Conservation (phyloP, 2,113 vertebrate genomes). For the Aplodontia rufa region DNA sequence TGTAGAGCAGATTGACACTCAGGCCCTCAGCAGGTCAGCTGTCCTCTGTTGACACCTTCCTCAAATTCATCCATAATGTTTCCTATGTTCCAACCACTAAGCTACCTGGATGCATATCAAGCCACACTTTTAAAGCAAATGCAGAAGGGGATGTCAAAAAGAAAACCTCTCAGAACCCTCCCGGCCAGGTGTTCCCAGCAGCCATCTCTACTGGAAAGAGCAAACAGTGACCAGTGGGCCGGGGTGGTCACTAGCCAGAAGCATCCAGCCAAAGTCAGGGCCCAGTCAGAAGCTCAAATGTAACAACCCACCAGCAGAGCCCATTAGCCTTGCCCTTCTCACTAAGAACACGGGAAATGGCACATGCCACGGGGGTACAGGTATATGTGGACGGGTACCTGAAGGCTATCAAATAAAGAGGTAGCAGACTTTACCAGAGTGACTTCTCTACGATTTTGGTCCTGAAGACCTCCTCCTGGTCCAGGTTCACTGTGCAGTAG, state of each 20-base stretch:
- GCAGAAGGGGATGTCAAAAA: not conserved
- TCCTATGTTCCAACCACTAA: not conserved
- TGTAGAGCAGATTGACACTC: too few species aligned
- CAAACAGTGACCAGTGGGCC: not conserved
- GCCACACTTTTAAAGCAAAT: not conserved
- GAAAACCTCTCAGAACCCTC: not conserved
- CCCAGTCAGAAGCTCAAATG: not conserved
- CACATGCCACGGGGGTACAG: not conserved
- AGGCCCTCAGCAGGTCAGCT: not conserved
- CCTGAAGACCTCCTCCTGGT: slow-evolving; percentile 99
- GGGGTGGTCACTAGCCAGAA: too few species aligned
- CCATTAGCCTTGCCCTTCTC: rapidly evolving
- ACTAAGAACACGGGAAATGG: rapidly evolving
- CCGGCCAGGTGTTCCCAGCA: not conserved
- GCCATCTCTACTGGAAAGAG: not conserved
- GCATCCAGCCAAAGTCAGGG: not conserved
- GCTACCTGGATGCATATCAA: not conserved
- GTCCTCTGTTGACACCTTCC: not conserved
- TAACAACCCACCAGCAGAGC: not conserved
- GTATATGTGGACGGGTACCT: not conserved
- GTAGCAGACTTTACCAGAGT: slow-evolving; percentile 84
- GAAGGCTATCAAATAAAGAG: not conserved
- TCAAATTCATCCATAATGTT: rapidly evolving
- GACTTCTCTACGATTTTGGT: slow-evolving; percentile 99
- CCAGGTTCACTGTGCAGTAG: slow-evolving; percentile 98